Conservation (phyloP, 2,797 vertebrate genomes). For the Semotilus atromaculatus region DNA sequence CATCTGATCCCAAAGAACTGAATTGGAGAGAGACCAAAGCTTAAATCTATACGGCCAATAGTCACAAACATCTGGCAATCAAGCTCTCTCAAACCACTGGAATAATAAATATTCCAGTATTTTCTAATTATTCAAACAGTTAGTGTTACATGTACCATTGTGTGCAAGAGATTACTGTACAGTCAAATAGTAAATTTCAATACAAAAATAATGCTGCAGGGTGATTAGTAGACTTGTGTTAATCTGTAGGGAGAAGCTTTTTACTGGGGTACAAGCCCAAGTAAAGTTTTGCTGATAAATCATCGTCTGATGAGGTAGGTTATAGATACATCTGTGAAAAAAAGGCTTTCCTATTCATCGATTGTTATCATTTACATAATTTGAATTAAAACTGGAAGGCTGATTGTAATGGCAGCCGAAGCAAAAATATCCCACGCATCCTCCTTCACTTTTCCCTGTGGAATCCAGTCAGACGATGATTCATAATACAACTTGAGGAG, state of each 20-base stretch:
- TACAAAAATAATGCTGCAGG: not conserved
- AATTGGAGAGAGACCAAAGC: conserved; percentile 30
- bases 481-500: not conserved
- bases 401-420: no score
- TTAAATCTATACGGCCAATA: not conserved
- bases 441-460: no score
- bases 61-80: not conserved
- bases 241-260: not conserved
- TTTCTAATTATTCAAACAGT: not conserved
- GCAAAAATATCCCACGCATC: no score
- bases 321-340: no score
- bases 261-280: no score
- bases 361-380: no score
- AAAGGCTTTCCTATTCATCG: no score
- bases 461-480: not conserved
- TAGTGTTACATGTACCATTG: not conserved
- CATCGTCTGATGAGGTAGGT: no score
- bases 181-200: not conserved
- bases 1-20: conserved; percentile 90
- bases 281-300: no score
- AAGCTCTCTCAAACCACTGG: not conserved
- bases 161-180: not conserved
- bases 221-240: not conserved
- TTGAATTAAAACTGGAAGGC: no score
- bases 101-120: not conserved